Base-by-base conservation (phyloP, 2,888 invertebrate genomes). In the Zygothrica quintamaculata region DNA sequence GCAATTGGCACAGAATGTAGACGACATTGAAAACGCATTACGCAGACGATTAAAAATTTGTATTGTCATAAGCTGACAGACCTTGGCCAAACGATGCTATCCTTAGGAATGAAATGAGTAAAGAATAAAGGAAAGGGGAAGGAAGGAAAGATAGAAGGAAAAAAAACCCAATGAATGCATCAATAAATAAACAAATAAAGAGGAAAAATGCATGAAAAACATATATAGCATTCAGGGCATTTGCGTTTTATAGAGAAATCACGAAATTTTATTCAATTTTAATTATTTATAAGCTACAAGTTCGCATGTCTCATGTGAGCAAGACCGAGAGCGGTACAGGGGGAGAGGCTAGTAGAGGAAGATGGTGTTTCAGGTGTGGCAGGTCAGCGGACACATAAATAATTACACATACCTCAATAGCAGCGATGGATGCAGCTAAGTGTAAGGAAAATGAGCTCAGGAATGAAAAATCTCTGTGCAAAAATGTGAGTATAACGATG, bases 201-300 rank as follows among this genome's bases (percentile, higher is more conserved):
- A 52, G 43, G 39, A 46, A 62, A 46, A 47, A 53, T 64, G 22
- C 40, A 53, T 47, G 40, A 47, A 62, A 46, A 47, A 47, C 50
- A 26, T 15, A n/a, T 46, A 58, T 65, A 68, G 69, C 68, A 51
- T 42, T 44, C 39, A 36, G 65, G 36, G 44, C 25, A 52, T 72
- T 59, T 44, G 71, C 73, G 73, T 36, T 52, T 62, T 66, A 55
- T 53, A 69, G 65, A 48, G 57, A 71, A 84, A 81, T 77, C 78
- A 68, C 77, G 71, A 60, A 71, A 55, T 77, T 77, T 74, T 53
- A 74, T 71, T 52, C 71, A 58, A 69, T 40, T 50, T 68, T 60
- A 79, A 82, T 85, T 78, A 84, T 82, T 85, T 82, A 80, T 80
- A 79, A 64, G 70, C 67, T 65, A 48, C 36, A 53, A 53, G 57